phyloP scores from a whole-genome alignment of 2,797 vertebrate genomes.

The Gobionotothen gibberifrons region DNA sequence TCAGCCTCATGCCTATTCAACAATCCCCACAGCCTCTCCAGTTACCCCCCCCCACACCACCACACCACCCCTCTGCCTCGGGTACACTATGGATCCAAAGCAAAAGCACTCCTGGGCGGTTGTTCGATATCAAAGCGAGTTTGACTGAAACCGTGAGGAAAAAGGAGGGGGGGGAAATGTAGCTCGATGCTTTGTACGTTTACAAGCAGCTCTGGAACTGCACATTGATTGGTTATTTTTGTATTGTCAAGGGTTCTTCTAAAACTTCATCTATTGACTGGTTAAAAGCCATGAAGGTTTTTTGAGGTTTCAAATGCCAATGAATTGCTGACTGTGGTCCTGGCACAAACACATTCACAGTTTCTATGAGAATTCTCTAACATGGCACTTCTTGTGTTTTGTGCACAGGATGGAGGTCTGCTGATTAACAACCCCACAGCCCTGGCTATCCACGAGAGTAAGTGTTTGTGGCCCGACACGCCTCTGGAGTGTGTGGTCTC shows the following conservation, averaged over 20 bases:
- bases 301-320: constrained; percentile 37
- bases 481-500: constrained; percentile 94
- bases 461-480: constrained; percentile 93
- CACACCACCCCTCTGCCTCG: constrained; percentile 52
- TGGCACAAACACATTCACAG: constrained; percentile 29
- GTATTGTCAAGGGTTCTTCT: constrained; percentile 49
- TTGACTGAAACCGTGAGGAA: constrained; percentile 45
- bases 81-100: constrained; percentile 72
- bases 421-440: constrained; percentile 97
- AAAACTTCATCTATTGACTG: constrained; percentile 40
- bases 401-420: constrained; percentile 92
- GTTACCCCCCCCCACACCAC: constrained; percentile 36
- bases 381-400: constrained; percentile 42
- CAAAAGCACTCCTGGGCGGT: constrained; percentile 66
- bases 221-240: constrained; percentile 41
- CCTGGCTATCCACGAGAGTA: constrained; percentile 93
- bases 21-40: constrained; percentile 61
- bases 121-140: constrained; percentile 76
- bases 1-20: constrained; percentile 81
- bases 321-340: constrained; percentile 46
- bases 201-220: constrained; percentile 33
- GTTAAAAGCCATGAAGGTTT: constrained; percentile 44
- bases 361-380: constrained; percentile 31
- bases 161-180: constrained; percentile 23
- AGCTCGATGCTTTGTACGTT: constrained; percentile 40